These are phyloP conservation scores for Stenodema calcarata DNA, from an alignment of 2,888 invertebrate species.

Conservation along the genomic window DNA sequence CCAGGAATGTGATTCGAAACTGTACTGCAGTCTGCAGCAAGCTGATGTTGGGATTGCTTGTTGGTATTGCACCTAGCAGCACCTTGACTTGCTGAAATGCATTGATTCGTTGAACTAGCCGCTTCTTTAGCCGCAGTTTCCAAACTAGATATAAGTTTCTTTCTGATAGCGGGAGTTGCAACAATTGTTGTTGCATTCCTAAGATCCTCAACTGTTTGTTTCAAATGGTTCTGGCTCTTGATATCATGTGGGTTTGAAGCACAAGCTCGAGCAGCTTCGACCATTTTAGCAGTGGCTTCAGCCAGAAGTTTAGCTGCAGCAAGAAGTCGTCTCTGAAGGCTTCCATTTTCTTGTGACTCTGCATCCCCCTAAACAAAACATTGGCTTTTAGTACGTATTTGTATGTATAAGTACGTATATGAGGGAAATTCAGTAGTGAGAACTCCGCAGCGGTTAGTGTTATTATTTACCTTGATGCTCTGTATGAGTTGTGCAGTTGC, in stretches of 20 bases:
- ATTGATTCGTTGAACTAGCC: conserved; percentile 87
- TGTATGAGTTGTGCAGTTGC: conserved; percentile 94
- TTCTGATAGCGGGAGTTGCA: conserved; percentile 77
- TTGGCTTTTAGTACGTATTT: neutral
- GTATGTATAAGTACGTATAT: neutral
- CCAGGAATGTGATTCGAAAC: conserved; percentile 82
- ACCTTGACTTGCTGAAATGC: conserved; percentile 86
- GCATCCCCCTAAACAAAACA: conserved; percentile 72
- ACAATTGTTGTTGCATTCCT: conserved; percentile 88
- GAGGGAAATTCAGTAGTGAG: neutral
- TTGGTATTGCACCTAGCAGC: conserved; percentile 79
- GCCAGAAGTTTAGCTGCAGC: conserved; percentile 94
- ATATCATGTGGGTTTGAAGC: conserved; percentile 85
- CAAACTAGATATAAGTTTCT: conserved; percentile 72
- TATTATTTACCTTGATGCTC: conserved; percentile 73
- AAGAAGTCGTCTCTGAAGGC: conserved; percentile 85
- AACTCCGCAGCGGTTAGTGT: conserved; percentile 54
- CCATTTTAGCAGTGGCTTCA: conserved; percentile 96
- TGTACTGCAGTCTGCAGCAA: conserved; percentile 75
- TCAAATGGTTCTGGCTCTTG: conserved; percentile 81
- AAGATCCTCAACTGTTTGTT: conserved; percentile 91
- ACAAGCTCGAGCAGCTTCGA: conserved; percentile 93
- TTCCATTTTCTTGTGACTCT: conserved; percentile 83
- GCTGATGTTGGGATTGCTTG: conserved; percentile 72
- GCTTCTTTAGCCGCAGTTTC: conserved; percentile 81